Conservation (phyloP, 2,797 vertebrate genomes). For the Semotilus atromaculatus region DNA sequence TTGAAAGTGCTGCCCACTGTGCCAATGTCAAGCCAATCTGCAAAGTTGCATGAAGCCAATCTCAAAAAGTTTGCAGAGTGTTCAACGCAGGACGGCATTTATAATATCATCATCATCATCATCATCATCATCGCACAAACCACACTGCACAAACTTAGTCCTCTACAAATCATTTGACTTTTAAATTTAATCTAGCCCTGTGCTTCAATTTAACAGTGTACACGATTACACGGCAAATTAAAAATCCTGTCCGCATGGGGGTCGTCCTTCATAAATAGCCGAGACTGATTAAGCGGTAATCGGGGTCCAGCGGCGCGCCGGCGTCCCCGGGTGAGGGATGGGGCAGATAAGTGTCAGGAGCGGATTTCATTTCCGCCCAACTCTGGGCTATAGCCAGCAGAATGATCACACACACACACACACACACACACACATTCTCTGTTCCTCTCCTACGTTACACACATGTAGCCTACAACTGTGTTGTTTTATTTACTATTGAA, state of each 20-base stretch:
- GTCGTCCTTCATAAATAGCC: constrained; percentile 91
- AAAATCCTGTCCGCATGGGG: constrained; percentile 87
- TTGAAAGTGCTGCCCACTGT: constrained; percentile 41
- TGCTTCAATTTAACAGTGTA: constrained; percentile 85
- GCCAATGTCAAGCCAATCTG: constrained; percentile 28
- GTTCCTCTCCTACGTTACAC: not conserved
- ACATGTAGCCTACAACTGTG: not conserved
- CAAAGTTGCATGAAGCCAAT: constrained; percentile 44
- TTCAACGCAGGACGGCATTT: constrained; percentile 17
- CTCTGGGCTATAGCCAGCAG: constrained; percentile 16
- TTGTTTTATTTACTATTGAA: not conserved
- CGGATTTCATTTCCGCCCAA: constrained; percentile 83
- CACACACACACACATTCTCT: no score
- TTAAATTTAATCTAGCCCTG: constrained; percentile 90
- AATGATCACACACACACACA: constrained; percentile 11
- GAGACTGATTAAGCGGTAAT: constrained; percentile 85
- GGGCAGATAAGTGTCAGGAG: constrained; percentile 74
- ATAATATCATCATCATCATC: constrained; percentile 68
- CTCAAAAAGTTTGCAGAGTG: constrained; percentile 21
- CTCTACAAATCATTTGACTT: constrained; percentile 85
- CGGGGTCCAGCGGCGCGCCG: constrained; percentile 74
- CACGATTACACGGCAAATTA: constrained; percentile 91
- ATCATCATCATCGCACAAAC: constrained; percentile 36
- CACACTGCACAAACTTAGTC: constrained; percentile 56
- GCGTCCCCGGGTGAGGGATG: constrained; percentile 80